Evolutionary conservation across 1,140 invertebrate genomes (phyloP).

Genomic region (Cherax quadricarinatus): DNA sequence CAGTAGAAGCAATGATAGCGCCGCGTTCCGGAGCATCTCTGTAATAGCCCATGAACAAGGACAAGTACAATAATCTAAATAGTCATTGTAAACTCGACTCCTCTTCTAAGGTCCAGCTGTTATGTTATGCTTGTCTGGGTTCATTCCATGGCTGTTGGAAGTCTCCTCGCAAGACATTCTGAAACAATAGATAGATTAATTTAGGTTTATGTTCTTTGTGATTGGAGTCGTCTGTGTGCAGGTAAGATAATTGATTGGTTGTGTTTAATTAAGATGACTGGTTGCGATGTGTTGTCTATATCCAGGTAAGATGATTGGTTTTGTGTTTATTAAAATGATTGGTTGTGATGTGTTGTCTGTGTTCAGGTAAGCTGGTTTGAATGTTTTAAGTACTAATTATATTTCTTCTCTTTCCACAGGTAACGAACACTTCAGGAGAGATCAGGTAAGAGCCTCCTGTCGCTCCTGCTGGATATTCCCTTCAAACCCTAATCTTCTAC

Average conservation of each 20-base stretch:
- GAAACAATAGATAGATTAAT: no score
- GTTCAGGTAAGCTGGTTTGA: neutral
- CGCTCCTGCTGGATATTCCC: no score
- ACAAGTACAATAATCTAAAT: neutral
- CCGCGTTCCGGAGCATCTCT: neutral
- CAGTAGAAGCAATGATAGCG: no score
- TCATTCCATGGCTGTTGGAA: no score
- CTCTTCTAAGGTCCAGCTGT: neutral
- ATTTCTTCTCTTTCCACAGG: neutral
- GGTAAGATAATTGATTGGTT: no score
- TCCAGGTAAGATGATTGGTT: neutral
- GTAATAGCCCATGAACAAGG: neutral
- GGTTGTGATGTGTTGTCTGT: neutral
- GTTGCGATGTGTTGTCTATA: neutral
- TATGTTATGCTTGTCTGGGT: no score
- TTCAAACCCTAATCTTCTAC: no score
- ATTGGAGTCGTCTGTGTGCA: no score
- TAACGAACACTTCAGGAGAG: neutral
- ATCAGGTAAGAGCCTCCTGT: neutral
- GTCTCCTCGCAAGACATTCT: no score
- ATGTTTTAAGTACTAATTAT: neutral
- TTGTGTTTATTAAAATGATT: neutral
- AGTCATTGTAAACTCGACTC: neutral
- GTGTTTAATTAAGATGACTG: neutral
- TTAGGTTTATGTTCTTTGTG: no score